Conservation (phyloP, 2,888 invertebrate genomes). For the Erebia ligea region DNA sequence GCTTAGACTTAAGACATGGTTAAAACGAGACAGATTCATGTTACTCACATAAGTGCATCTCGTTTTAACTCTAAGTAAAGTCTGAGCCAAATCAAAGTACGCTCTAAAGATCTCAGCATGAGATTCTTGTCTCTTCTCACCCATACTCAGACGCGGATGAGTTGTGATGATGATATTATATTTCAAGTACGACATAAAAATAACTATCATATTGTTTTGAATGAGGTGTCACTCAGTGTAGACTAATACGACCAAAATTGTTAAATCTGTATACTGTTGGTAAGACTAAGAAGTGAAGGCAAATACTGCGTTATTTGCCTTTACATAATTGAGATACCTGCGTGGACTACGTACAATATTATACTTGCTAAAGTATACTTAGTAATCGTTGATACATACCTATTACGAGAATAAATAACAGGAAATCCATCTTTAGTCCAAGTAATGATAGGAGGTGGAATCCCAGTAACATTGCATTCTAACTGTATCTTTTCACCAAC, state of each 20-base stretch:
- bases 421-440: slow-evolving; percentile 74
- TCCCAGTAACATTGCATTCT: slow-evolving; percentile 63
- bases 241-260: not conserved
- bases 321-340: not conserved
- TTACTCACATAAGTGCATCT: too few species aligned
- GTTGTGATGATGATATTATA: too few species aligned
- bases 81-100: too few species aligned
- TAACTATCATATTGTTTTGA: too few species aligned
- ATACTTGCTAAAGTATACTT: not conserved
- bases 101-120: too few species aligned
- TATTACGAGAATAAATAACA: slow-evolving; percentile 56
- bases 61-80: too few species aligned
- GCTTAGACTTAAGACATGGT: too few species aligned
- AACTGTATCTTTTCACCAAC: slow-evolving; percentile 54
- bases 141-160: too few species aligned
- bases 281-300: not conserved
- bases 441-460: slow-evolving; percentile 67
- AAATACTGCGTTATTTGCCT: not conserved
- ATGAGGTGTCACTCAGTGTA: not conserved
- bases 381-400: slow-evolving; percentile 59
- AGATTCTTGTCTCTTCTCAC: too few species aligned
- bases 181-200: too few species aligned
- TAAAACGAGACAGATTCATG: too few species aligned
- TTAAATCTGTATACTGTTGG: not conserved
- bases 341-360: not conserved